Evolutionary conservation across 1,140 invertebrate genomes (phyloP), one percentile per base, ranked within the genome.

Genomic region (Drosophila azteca): DNA sequence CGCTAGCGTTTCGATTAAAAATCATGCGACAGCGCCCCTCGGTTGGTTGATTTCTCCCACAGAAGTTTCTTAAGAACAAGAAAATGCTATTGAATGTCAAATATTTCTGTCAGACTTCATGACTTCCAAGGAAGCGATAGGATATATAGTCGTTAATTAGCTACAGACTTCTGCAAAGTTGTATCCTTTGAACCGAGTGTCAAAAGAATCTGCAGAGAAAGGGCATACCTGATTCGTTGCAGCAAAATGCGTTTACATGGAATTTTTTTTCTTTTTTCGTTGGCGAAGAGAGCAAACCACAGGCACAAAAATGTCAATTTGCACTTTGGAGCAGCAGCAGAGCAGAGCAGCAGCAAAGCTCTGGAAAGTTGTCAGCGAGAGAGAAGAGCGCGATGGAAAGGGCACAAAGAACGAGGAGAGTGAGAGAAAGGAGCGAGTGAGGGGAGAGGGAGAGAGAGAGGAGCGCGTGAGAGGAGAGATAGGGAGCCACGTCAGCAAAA

Each of bases 291-390:
- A 48, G 39, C 79, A 79, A 84, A 87, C 82, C 81, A 59, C 78
- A 81, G 81, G 78, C 82, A 87, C 82, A 85, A 85, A 85, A 85
- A 87, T 85, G 81, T 87, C 81, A 85, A 85, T 85, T 85, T 85
- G 74, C 81, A 79, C 81, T 87, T 87, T 70, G 65, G 58, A 65
- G 68, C 68, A 69, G 73, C 71, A 70, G 61, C 68, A 65, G 60
- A 74, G 52, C 57, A 13, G 68, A 74, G 52, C 57, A 13, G 58
- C 48, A 49, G 63, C 65, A 54, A 17, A 69, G 64, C 57, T 45
- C 64, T 58, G 68, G 59, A 48, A 74, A 74, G 71, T 74, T 74
- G 71, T 74, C 71, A 74, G 71, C 70, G 35, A 39, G 11, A 35
- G 31, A 8, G 8, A 57, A 52, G 53, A 68, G 63, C 46, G 66